Conservation (phyloP, 2,113 vertebrate genomes). For the Pomatostomus ruficeps region DNA sequence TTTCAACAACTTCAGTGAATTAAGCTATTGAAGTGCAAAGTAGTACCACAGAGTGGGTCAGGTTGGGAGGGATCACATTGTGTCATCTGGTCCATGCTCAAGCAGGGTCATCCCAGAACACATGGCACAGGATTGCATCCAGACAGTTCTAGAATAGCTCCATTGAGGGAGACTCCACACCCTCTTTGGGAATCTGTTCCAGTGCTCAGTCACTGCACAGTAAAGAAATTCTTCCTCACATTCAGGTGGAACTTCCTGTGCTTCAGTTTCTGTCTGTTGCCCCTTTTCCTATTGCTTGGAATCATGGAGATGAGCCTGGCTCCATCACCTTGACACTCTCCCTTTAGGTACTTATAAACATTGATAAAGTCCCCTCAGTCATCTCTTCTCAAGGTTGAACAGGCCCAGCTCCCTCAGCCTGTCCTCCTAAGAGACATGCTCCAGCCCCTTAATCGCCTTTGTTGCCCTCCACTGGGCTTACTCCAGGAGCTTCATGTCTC, state of each 20-base stretch:
- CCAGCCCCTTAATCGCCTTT: not conserved
- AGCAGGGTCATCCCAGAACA: not conserved
- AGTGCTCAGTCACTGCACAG: not conserved
- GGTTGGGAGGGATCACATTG: not conserved
- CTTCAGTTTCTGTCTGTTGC: not conserved
- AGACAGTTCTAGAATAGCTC: not conserved
- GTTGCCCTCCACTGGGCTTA: not conserved
- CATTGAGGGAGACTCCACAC: not conserved
- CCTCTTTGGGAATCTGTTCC: not conserved
- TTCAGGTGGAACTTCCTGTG: not conserved
- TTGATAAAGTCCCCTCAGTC: not conserved
- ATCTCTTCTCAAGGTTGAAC: not conserved
- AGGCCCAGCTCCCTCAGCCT: not conserved
- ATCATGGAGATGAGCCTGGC: accelerated
- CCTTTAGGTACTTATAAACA: not conserved
- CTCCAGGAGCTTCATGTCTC: not conserved
- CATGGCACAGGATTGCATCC: not conserved
- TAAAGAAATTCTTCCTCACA: not conserved
- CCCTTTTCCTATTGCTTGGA: not conserved
- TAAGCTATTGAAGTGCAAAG: not conserved
- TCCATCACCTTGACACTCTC: not conserved
- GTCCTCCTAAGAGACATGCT: not conserved
- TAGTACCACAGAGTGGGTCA: not conserved
- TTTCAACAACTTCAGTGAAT: not conserved
- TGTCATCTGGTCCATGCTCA: not conserved